Percentiles rank a stretch among this genome's conserved stretches.
These are phyloP conservation scores for Amblyraja radiata DNA, from an alignment of 2,797 vertebrate genomes.

Conservation along the genomic window DNA sequence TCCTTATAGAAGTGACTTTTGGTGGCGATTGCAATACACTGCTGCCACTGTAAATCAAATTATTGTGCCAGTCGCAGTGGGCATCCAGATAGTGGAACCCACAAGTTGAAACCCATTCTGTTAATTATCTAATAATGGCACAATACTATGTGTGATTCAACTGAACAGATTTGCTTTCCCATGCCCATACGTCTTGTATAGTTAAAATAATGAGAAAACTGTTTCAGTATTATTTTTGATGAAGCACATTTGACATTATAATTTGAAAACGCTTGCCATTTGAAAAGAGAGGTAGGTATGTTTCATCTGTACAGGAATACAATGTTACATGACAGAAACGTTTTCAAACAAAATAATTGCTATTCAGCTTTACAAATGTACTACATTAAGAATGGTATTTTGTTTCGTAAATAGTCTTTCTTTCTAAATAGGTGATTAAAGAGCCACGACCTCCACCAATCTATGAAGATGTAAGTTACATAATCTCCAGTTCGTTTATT, in stretches of 20 bases:
- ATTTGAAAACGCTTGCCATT: background rate
- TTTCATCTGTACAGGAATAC: background rate
- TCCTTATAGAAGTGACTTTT: too few species aligned
- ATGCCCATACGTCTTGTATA: background rate
- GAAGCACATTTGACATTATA: background rate
- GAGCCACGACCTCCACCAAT: constrained; percentile 73
- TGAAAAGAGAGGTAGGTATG: background rate
- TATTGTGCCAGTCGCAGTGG: background rate
- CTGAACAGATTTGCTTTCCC: background rate
- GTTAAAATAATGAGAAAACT: background rate
- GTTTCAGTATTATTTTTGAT: background rate
- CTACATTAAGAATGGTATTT: background rate
- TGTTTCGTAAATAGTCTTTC: constrained; percentile 32
- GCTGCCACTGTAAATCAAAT: too few species aligned
- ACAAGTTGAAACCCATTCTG: background rate
- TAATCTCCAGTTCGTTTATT: background rate
- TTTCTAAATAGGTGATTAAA: constrained; percentile 70
- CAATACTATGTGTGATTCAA: background rate
- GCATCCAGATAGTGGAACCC: background rate
- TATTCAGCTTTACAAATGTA: background rate
- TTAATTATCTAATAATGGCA: background rate
- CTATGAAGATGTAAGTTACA: constrained; percentile 71
- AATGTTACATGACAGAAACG: background rate
- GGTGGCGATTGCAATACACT: too few species aligned
- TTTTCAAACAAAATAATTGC: background rate